phyloP scores from a whole-genome alignment of 2,888 invertebrate species.

The Podabrus alpinus region DNA sequence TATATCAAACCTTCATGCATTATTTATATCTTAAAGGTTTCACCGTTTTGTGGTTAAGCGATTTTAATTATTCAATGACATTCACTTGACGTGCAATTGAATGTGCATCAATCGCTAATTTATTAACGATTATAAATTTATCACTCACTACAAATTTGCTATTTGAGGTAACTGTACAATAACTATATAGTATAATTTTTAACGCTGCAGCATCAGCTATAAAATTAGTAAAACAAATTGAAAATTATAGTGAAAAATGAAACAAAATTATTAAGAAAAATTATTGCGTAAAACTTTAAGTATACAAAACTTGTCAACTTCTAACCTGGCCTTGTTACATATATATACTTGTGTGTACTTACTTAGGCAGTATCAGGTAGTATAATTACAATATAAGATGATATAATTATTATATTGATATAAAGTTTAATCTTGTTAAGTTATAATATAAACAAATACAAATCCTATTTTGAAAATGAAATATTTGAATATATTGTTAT shows the following conservation, averaged over 20 bases:
- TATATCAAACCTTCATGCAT: slow-evolving; percentile 31
- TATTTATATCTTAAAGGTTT: slow-evolving; percentile 22
- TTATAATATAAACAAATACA: neutral
- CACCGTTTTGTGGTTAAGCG: slow-evolving; percentile 26
- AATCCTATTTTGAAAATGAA: neutral
- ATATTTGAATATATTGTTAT: too few relatives aligned
- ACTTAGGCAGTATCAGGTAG: neutral
- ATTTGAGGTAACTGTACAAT: neutral
- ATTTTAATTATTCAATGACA: slow-evolving; percentile 26
- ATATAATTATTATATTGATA: neutral
- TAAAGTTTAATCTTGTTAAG: neutral
- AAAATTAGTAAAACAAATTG: neutral
- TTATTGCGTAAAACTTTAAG: neutral
- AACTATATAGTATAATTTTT: neutral
- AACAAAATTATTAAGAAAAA: too few relatives aligned
- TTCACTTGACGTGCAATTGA: slow-evolving; percentile 18
- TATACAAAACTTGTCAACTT: neutral
- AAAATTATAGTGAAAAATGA: neutral
- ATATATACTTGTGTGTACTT: neutral
- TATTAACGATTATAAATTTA: slow-evolving; percentile 5
- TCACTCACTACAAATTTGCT: neutral
- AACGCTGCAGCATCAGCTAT: neutral
- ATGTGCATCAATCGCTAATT: slow-evolving; percentile 7
- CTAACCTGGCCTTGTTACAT: neutral
- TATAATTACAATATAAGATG: too few relatives aligned